Percentiles rank a stretch among this genome's conserved stretches.
Evolutionary conservation across 2,797 vertebrate genomes (phyloP).

Genomic region (Poecilia picta): DNA sequence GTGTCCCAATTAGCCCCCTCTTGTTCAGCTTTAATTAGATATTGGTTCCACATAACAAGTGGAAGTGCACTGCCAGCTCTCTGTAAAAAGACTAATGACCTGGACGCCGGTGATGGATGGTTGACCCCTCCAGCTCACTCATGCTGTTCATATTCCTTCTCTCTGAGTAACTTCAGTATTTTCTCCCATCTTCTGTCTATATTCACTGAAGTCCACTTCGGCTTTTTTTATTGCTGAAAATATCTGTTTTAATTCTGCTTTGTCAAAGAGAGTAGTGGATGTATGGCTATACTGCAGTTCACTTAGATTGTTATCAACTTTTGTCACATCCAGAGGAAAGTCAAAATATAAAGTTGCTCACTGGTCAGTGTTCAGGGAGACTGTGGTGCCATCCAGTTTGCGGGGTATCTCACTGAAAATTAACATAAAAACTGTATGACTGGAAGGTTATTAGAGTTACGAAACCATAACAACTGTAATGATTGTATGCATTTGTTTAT

Average conservation of each 20-base stretch:
- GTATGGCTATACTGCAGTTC: background rate
- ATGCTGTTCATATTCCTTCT: constrained; percentile 27
- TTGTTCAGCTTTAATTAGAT: constrained; percentile 73
- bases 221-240: background rate
- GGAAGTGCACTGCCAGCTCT: constrained; percentile 41
- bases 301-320: background rate
- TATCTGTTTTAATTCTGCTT: background rate
- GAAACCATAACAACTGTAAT: too few species aligned
- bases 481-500: background rate
- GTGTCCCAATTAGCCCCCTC: constrained; percentile 64
- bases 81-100: constrained; percentile 60
- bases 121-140: constrained; percentile 32
- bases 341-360: background rate
- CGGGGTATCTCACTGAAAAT: background rate
- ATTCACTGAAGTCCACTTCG: background rate
- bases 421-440: background rate
- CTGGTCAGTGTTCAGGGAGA: background rate
- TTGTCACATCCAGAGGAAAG: background rate
- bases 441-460: too few species aligned
- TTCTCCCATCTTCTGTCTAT: background rate
- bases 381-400: background rate
- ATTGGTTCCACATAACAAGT: constrained; percentile 68
- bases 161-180: constrained; percentile 6
- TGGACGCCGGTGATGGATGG: constrained; percentile 50
- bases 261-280: background rate